Base-by-base conservation (phyloP, 2,888 invertebrate species). In the Lasioglossum calceatum region DNA sequence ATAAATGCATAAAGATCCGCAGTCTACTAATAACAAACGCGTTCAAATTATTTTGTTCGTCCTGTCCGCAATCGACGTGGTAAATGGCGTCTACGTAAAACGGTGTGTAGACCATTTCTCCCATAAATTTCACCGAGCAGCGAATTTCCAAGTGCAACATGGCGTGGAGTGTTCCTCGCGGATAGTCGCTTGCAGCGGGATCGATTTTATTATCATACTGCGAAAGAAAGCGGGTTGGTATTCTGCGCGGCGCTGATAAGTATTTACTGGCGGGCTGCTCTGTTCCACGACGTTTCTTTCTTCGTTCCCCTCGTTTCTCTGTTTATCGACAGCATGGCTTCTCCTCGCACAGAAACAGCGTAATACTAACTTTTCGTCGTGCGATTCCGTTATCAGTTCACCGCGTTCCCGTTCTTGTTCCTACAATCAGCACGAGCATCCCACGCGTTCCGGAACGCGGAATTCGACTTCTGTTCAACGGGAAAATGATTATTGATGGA, bases 161-260 rank as follows among this genome's bases (percentile, higher is more conserved):
- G 54, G 50, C 27, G 39, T 64, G 36, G 58, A 73, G n/a, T 19
- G 72, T 76, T 64, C 44, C 42, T 23, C 67, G 32, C 12, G 76
- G 58, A 74, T 54, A 74, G 71, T 42, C 80, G 76, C 75, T 75
- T 79, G 77, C 79, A 84, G 67, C 70, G 42, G 70, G 76, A 86
- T 91, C 89, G 89, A 91, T 88, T 82, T 84, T 88, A 86, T 87
- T 89, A 47, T 92, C 90, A 91, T 85, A 47, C 89, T 86, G 58
- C 70, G 83, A 84, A 86, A 81, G 81, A 81, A 81, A 82, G 70
- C 82, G 73, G 86, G 81, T 85, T 44, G 88, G 85, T 89, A 92
- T 92, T 92, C 90, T 88, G 87, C 84, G 54, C 82, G 86, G 82
- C 85, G 88, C 91, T 90, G 92, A 92, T 92, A 92, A 91, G 91